Base-by-base conservation (phyloP, 2,888 invertebrate species). In the Stegana nigrithorax region DNA sequence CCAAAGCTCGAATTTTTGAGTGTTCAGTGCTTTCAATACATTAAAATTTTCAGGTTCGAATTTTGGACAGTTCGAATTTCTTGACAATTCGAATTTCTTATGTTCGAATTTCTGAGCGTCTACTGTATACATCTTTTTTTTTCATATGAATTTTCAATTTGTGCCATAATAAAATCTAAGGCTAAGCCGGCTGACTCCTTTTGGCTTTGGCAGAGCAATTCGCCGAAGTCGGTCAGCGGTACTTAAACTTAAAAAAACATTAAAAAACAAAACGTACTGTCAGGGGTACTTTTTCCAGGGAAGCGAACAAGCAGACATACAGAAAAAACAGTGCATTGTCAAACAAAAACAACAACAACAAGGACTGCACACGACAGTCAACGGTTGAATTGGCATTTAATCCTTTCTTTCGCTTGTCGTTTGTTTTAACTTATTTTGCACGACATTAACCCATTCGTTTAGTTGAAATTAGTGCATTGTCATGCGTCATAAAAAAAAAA, bases 291-390 rank as follows among this genome's bases (percentile, higher is more conserved):
- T 21, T 21, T 45, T 45, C 12, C 12, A 8, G 21, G 51, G 27
- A 29, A 51, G 14, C 39, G 3, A 51, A 27, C 26, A 51, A 51
- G n/a, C n/a, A n/a, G n/a, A n/a, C n/a, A n/a, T n/a, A n/a, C n/a
- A 51, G 8, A 19, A 29, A 51, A 50, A 50, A 25, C 26, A 50
- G 25, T 7, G 10, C 21, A 50, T 25, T 57, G 14, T 47, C 25
- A 55, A 61, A 64, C 60, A 60, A 56, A 72, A 62, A 60, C 55
- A 55, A 62, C 61, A 51, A 67, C 61, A 68, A 68, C 61, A 60
- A 44, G 44, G 51, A 59, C 36, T 29, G 10, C 6, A 29, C 10
- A 29, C 6, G 10, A 29, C 10, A 10, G 10, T 39, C 17, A 39
- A 39, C 17, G n/a, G 5, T n/a, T 7, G 23, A 23, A 47, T 47